Base-by-base conservation (phyloP, 2,797 vertebrate species). In the Pelobates cultripes region DNA sequence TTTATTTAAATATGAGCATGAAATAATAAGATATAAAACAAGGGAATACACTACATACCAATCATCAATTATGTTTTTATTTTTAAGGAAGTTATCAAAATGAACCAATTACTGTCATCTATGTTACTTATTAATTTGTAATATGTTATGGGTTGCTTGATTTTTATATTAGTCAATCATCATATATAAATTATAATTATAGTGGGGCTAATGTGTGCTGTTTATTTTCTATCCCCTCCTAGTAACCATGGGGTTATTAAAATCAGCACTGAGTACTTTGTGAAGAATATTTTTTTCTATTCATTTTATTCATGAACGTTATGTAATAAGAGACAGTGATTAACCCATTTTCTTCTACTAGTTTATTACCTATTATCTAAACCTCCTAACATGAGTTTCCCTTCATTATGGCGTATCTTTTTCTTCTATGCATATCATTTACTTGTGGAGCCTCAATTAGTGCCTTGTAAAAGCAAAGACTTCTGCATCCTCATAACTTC, bases 371-470 rank as follows among this genome's bases (percentile, higher is more conserved):
- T 83, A 78, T 78, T 70, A 78, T 74, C 71, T 83, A 70, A 83
- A 83, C 70, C 81, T 78, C 57, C 71, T 75, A 64, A 83, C 81
- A 64, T 28, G 55, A 83, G 76, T 79, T 75, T 79, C 68, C 71
- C 77, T 66, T 79, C 81, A 79, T 83, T 83, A 83, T 42, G 41
- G 66, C 40, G 57, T 61, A 79, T 70, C 72, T 79, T 79, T 43
- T 75, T 83, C 77, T 83, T 71, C 76, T 78, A 61, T 53, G 66
- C 76, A 79, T 75, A 72, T 83, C 77, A 83, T 79, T 83, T 79
- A 79, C 60, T 78, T 82, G 53, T 77, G 72, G 64, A 79, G 53
- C 42, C 53, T 83, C 77, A 83, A 83, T 83, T 83, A 83, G 81
- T 75, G 72, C 68, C 44, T 17, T 45, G 66, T 17, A 79, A 75